phyloP scores from a whole-genome alignment of 1,140 invertebrate genomes.

The Oncopeltus fasciatus region DNA sequence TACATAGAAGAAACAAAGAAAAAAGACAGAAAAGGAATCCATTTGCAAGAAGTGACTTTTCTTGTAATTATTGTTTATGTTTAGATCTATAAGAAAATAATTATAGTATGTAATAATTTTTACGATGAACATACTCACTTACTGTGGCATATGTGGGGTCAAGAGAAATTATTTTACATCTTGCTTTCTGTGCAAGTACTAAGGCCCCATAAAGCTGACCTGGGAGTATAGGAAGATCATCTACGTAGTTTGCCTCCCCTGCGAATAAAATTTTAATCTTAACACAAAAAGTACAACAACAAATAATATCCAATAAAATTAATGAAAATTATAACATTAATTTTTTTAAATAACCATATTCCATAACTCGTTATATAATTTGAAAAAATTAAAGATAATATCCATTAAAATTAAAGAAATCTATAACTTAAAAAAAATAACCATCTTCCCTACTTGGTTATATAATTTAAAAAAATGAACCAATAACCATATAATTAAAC shows the following conservation, averaged over 20 bases:
- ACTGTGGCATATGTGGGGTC: constrained; percentile 45
- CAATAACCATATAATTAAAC: no score
- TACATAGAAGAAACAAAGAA: no score
- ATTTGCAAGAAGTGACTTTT: no score
- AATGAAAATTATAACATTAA: neutral
- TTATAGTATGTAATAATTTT: no score
- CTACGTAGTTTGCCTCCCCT: constrained; percentile 53
- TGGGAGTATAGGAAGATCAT: constrained; percentile 40
- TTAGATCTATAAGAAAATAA: no score
- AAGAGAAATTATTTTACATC: constrained; percentile 28
- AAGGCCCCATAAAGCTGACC: constrained; percentile 49
- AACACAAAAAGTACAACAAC: neutral
- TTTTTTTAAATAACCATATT: neutral
- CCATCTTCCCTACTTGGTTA: no score
- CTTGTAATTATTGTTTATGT: no score
- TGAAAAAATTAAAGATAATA: neutral
- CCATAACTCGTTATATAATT: neutral
- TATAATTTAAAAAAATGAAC: no score
- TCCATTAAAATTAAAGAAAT: neutral
- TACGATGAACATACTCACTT: constrained; percentile 21
- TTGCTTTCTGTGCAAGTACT: constrained; percentile 34
- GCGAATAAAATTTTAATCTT: neutral
- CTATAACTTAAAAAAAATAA: neutral
- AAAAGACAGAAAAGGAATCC: no score
- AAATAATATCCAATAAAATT: neutral